Base-by-base conservation (phyloP, 2,888 invertebrate species). In the Gasteruption jaculator region DNA sequence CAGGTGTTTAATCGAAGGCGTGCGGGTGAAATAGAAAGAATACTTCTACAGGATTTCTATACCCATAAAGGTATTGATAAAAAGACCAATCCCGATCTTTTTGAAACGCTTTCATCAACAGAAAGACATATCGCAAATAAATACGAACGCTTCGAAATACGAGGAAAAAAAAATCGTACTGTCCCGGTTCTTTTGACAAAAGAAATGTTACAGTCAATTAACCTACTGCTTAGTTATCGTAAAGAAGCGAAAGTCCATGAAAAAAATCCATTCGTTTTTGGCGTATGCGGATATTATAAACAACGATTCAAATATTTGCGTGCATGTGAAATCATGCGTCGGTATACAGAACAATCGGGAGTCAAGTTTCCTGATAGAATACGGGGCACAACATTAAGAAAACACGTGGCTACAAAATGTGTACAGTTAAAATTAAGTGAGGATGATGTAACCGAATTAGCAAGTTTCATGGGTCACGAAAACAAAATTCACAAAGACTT, bases 341-440 rank as follows among this genome's bases (percentile, higher is more conserved):
- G 42, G 35, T 53, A 35, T 48, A 39, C 53, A 5, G n/a, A 30
- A 11, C 16, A 35, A 30, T 56, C 49, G 45, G 52, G 51, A 6
- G 54, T 51, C 16, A n/a, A 34, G 21, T 16, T 38, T 18, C 54
- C 53, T 2, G 21, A 41, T 32, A 31, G 38, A 31, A 31, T 54
- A 8, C 26, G 47, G 14, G 51, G 45, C n/a, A 52, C 52, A 7
- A 16, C 33, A 8, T 26, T 53, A 10, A 29, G 52, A 8, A 56
- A 53, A 39, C 52, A 54, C 26, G 46, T 53, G 14, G 54, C 53
- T 2, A 52, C 53, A 10, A 39, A 43, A 6, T 49, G 43, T 5
- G 26, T 26, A 4, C n/a, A 26, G 14, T 26, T 12, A 5, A 26
- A 26, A 4, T 7, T 26, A 26, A 26, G 14, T 8, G 26, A 26